A percentile compares a stretch with the other conserved stretches of the same genome.
phyloP scores from a whole-genome alignment of 2,113 vertebrate genomes.

The Oncorhynchus keta region DNA sequence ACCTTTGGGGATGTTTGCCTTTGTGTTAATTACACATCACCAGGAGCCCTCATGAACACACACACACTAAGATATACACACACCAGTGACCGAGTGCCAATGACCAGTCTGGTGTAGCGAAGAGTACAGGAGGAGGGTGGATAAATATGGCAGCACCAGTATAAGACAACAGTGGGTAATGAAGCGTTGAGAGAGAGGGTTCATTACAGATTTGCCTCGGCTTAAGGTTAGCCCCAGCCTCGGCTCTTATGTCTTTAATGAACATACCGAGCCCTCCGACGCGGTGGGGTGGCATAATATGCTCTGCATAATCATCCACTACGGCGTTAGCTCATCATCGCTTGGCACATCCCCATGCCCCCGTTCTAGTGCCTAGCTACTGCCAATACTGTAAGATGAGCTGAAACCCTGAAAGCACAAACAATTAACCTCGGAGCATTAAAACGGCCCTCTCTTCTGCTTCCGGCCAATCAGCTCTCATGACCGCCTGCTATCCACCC shows the following conservation, averaged over 20 bases:
- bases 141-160: constrained; percentile 42
- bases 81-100: constrained; percentile 30
- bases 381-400: constrained; percentile 41
- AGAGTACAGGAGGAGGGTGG: constrained; percentile 5
- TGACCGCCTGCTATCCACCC: constrained; percentile 32
- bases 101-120: constrained; percentile 38
- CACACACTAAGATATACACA: constrained; percentile 47
- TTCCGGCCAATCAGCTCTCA: constrained; percentile 33
- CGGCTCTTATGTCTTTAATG: constrained; percentile 56
- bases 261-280: constrained; percentile 39
- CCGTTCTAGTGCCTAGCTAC: constrained; percentile 25
- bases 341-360: constrained; percentile 36
- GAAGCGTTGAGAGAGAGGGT: constrained; percentile 49
- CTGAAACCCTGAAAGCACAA: constrained; percentile 37
- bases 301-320: constrained; percentile 60
- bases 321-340: constrained; percentile 42
- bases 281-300: not conserved
- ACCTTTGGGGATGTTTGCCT: constrained; percentile 74
- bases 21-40: constrained; percentile 78
- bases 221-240: constrained; percentile 47
- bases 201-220: constrained; percentile 42
- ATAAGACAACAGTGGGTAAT: constrained; percentile 46
- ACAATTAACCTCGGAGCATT: constrained; percentile 58
- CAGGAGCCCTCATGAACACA: constrained; percentile 73
- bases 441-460: constrained; percentile 20